phyloP scores from a whole-genome alignment of 2,113 vertebrate genomes.

The Phylloscopus trochiloides region DNA sequence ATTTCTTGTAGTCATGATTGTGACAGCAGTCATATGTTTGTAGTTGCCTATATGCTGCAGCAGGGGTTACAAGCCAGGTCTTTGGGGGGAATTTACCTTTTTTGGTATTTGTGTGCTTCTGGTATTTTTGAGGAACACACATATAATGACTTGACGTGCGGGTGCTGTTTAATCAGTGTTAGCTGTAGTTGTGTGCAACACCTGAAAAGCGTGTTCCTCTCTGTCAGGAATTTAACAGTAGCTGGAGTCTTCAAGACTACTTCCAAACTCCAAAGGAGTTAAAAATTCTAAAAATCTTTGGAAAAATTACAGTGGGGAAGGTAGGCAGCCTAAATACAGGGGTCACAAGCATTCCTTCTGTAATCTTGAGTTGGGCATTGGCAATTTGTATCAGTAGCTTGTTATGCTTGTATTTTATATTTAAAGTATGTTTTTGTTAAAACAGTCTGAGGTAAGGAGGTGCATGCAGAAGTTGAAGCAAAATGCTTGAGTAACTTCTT shows the following conservation, averaged over 20 bases:
- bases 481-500: not conserved
- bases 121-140: not conserved
- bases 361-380: not conserved
- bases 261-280: not conserved
- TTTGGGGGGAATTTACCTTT: not conserved
- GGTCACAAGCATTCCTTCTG: not conserved
- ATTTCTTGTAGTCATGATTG: not conserved
- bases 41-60: not conserved
- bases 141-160: accelerated
- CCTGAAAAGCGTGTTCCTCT: not conserved
- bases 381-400: not conserved
- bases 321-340: not conserved
- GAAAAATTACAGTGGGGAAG: not conserved
- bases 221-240: not conserved
- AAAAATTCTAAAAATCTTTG: not conserved
- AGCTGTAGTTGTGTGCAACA: not conserved
- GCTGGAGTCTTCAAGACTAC: not conserved
- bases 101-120: not conserved
- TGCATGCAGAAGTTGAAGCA: not conserved
- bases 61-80: not conserved
- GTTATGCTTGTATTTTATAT: not conserved
- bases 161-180: not conserved
- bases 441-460: not conserved
- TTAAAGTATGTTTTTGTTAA: not conserved
- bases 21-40: not conserved